Percentiles rank a stretch among this genome's conserved stretches.
Conservation (phyloP, 2,888 invertebrate species). For the Caenorhabditis sp. region DNA sequence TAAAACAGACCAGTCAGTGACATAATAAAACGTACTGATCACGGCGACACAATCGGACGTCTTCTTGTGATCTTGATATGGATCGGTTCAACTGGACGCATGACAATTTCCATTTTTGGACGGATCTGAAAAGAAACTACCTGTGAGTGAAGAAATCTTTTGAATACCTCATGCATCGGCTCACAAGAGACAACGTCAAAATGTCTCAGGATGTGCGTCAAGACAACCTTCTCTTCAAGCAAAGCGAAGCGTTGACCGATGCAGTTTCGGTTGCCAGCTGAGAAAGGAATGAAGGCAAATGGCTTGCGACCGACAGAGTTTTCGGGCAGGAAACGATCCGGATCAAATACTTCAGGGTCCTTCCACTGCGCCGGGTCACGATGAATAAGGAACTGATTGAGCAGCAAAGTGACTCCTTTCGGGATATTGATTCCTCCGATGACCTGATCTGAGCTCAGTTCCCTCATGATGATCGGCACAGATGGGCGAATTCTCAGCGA, state of each 20-base stretch:
- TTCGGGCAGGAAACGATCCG: conserved; percentile 84
- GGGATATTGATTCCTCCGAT: conserved; percentile 82
- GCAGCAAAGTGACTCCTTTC: conserved; percentile 81
- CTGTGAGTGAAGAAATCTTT: background rate
- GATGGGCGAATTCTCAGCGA: conserved; percentile 85
- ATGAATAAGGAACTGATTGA: conserved; percentile 83
- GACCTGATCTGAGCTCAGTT: conserved; percentile 83
- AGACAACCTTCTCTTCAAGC: conserved; percentile 84
- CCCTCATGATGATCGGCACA: conserved; percentile 84
- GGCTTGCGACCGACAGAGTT: conserved; percentile 83
- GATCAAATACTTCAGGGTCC: conserved; percentile 84
- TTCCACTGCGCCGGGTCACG: conserved; percentile 84
- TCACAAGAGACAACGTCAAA: conserved; percentile 81
- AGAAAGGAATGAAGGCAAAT: conserved; percentile 85
- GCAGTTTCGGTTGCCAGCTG: conserved; percentile 85
- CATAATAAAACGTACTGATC: background rate
- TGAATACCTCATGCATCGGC: conserved; percentile 63
- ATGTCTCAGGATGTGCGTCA: conserved; percentile 84
- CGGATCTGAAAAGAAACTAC: conserved; percentile 69
- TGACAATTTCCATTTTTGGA: conserved; percentile 84
- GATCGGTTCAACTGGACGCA: conserved; percentile 84
- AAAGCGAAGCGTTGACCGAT: conserved; percentile 84
- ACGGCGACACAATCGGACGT: conserved; percentile 41
- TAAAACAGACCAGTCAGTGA: conserved; percentile 29
- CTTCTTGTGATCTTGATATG: conserved; percentile 78